Evolutionary conservation across 2,797 vertebrate species (phyloP).

Genomic region (Arrhamphus sclerolepis): DNA sequence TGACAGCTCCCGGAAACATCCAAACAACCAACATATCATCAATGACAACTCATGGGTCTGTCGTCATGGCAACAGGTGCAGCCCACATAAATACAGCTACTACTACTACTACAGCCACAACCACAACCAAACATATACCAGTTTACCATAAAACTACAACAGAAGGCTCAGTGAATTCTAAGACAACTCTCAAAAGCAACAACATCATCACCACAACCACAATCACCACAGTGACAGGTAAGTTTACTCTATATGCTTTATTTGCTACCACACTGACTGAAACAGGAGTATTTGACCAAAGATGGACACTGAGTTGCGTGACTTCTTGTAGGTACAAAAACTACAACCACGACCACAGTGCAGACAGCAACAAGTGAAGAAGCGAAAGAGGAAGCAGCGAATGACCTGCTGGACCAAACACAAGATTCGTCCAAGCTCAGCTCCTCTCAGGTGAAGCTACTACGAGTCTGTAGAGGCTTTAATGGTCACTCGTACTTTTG

Average conservation of each 20-base stretch:
- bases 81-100: too few species aligned
- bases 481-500: too few species aligned
- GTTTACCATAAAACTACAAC: neutral
- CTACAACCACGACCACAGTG: neutral
- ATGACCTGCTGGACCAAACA: conserved; percentile 60
- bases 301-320: neutral
- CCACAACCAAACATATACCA: neutral
- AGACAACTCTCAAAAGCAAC: neutral
- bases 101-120: neutral
- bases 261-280: fast-evolving
- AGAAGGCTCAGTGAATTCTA: neutral
- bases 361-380: conserved; percentile 13
- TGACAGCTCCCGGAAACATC: neutral
- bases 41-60: neutral
- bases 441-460: conserved; percentile 59
- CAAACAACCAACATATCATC: conserved; percentile 11
- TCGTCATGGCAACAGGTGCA: too few species aligned
- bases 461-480: neutral
- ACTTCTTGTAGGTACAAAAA: conserved; percentile 3
- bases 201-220: neutral
- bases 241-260: conserved; percentile 2
- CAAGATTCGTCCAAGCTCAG: conserved; percentile 54
- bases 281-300: neutral
- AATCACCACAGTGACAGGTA: conserved; percentile 33
- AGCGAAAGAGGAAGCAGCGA: conserved; percentile 17